phyloP scores from a whole-genome alignment of 2,888 invertebrate genomes.

The Dryadula phaetusa region DNA sequence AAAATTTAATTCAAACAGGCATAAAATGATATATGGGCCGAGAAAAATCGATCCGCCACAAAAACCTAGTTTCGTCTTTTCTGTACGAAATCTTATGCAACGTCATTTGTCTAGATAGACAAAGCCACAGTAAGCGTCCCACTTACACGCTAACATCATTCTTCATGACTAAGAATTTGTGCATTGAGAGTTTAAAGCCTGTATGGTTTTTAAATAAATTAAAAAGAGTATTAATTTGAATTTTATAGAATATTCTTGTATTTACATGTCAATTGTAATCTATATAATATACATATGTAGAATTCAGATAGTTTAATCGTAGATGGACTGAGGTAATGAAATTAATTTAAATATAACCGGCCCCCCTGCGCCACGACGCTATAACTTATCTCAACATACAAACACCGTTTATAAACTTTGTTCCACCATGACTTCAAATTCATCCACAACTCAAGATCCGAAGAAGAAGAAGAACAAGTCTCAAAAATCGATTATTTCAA shows the following conservation, averaged over 20 bases:
- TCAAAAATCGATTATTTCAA: too few relatives aligned
- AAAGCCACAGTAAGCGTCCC: background rate
- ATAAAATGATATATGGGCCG: background rate
- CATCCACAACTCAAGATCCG: background rate
- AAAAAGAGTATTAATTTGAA: too few relatives aligned
- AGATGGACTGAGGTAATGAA: too few relatives aligned
- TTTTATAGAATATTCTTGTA: too few relatives aligned
- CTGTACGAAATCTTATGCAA: slow-evolving; percentile 18
- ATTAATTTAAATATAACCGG: too few relatives aligned
- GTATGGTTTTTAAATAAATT: background rate
- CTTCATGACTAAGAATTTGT: background rate
- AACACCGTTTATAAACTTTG: background rate
- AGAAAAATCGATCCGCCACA: slow-evolving; percentile 19
- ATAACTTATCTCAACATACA: too few relatives aligned
- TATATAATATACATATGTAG: too few relatives aligned
- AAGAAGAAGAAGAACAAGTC: too few relatives aligned
- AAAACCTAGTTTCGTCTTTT: slow-evolving; percentile 14
- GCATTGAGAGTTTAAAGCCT: background rate
- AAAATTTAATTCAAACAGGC: background rate
- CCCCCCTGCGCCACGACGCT: too few relatives aligned
- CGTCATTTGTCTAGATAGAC: slow-evolving; percentile 22
- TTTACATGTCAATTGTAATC: too few relatives aligned
- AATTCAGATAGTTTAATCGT: too few relatives aligned
- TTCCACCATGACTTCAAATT: background rate
- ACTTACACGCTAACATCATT: slow-evolving; percentile 11